phyloP scores from a whole-genome alignment of 30 jellyfish, hydroid and myxozoan genomes.

The Phacellophora camtschatica region DNA sequence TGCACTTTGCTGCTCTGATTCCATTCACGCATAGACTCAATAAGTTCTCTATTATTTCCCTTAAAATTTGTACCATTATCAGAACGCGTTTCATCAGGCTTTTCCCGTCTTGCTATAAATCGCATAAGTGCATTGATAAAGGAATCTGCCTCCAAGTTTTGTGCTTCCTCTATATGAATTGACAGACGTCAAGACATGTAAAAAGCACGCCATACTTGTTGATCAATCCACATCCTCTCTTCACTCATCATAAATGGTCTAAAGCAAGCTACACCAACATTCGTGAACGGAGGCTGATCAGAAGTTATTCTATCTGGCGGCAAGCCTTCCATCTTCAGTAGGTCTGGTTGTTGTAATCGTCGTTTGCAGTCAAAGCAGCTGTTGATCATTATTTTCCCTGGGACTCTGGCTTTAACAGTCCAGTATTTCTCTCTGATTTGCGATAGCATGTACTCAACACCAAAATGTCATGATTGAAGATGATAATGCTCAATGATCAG shows the following conservation, averaged over 20 bases:
- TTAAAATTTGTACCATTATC: slow-evolving; percentile 36
- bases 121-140: slow-evolving; percentile 14
- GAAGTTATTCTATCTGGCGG: slow-evolving; percentile 1
- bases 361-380: neutral
- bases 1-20: slow-evolving; percentile 27
- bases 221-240: neutral
- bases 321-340: slow-evolving; percentile 24
- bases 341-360: neutral
- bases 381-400: neutral
- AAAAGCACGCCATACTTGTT: slow-evolving; percentile 38
- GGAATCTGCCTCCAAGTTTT: slow-evolving; percentile 27
- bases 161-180: slow-evolving; percentile 7
- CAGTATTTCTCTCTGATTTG: neutral
- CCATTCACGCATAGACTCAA: neutral
- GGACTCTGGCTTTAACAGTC: neutral
- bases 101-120: slow-evolving; percentile 41
- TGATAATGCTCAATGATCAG: slow-evolving; percentile 28
- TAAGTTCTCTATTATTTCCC: slow-evolving; percentile 13
- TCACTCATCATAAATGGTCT: slow-evolving; percentile 24
- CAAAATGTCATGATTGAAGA: slow-evolving; percentile 9
- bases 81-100: neutral
- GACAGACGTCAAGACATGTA: slow-evolving; percentile 18
- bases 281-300: slow-evolving; percentile 7
- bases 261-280: slow-evolving; percentile 14
- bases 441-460: slow-evolving; percentile 28